These are phyloP conservation scores for Cyclargus thomasi DNA, from an alignment of 1,140 invertebrate species.

Conservation along the genomic window DNA sequence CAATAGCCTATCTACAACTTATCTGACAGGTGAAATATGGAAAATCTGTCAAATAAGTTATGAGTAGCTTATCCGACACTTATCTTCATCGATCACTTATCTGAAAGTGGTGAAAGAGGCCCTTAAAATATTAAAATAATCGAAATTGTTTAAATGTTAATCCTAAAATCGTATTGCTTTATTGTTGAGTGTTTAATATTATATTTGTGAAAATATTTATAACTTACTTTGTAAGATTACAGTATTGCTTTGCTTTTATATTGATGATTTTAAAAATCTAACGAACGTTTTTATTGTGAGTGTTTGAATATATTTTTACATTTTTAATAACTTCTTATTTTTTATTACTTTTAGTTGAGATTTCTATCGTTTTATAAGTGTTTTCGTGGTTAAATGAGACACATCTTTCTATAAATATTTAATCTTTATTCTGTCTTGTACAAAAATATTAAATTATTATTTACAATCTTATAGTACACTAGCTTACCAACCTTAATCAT, in stretches of 20 bases:
- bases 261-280: not conserved
- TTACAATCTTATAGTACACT: not conserved
- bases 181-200: constrained; percentile 19
- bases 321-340: not conserved
- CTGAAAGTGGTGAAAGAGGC: too few species aligned
- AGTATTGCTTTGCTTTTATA: constrained; percentile 8
- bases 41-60: too few species aligned
- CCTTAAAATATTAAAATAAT: too few species aligned
- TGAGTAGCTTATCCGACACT: too few species aligned
- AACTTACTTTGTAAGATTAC: not conserved
- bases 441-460: constrained; percentile 17
- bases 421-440: constrained; percentile 15
- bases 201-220: too few species aligned
- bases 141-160: not conserved
- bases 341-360: too few species aligned
- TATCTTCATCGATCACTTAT: too few species aligned
- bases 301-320: constrained; percentile 9
- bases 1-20: too few species aligned
- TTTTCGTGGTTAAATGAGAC: not conserved
- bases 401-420: not conserved
- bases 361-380: too few species aligned
- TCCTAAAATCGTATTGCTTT: not conserved
- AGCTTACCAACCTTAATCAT: not conserved
- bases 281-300: not conserved
- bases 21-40: too few species aligned